Conservation (phyloP, 2,888 invertebrate species). For the Pandemis corylana region DNA sequence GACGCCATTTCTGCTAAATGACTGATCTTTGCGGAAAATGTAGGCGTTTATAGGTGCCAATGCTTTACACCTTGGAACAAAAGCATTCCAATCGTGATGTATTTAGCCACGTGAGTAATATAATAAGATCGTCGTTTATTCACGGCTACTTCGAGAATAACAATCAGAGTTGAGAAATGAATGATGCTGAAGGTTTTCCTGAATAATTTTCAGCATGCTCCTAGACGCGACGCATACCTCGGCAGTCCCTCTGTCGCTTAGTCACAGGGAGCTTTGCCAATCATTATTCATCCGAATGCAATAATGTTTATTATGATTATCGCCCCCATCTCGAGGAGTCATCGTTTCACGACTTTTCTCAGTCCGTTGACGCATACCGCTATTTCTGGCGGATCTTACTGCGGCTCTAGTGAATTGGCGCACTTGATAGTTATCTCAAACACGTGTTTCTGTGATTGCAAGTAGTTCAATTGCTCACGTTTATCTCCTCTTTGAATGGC, state of each 20-base stretch:
- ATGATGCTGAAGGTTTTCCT: slow-evolving; percentile 21
- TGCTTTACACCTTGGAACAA: slow-evolving; percentile 3
- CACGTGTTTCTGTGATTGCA: slow-evolving; percentile 1
- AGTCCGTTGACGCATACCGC: slow-evolving; percentile 70
- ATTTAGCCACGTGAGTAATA: slow-evolving; percentile 28
- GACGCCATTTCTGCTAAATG: neutral
- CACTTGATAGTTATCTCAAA: slow-evolving; percentile 49
- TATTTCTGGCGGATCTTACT: slow-evolving; percentile 67
- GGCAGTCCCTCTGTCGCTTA: slow-evolving; percentile 45
- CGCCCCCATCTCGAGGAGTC: slow-evolving; percentile 66
- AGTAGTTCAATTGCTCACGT: slow-evolving; percentile 3
- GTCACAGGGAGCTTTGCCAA: slow-evolving; percentile 71
- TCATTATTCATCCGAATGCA: slow-evolving; percentile 66
- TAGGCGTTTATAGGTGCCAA: slow-evolving; percentile 5
- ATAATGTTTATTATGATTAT: slow-evolving; percentile 60
- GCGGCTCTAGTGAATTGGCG: slow-evolving; percentile 52
- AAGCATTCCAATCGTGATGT: neutral
- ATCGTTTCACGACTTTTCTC: slow-evolving; percentile 63
- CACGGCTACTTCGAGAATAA: slow-evolving; percentile 5
- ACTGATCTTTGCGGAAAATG: neutral
- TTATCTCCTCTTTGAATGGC: too few species aligned
- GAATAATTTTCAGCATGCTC: slow-evolving; percentile 14
- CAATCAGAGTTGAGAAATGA: slow-evolving; percentile 17
- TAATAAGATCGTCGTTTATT: slow-evolving; percentile 18
- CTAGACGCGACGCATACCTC: slow-evolving; percentile 10